Conservation (phyloP, 2,797 vertebrate species). For the Scomberomorus guttatus region DNA sequence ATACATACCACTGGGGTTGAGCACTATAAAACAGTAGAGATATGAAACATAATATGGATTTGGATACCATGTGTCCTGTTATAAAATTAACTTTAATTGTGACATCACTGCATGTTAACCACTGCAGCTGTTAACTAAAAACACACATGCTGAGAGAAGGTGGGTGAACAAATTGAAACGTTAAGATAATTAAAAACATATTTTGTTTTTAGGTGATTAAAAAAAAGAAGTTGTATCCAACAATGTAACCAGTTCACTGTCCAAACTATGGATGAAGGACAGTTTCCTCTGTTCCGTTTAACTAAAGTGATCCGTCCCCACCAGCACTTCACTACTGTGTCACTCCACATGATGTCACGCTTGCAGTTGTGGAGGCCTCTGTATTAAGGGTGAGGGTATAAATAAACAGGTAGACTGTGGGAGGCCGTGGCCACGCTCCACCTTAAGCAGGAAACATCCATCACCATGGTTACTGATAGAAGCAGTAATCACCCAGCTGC, state of each 20-base stretch:
- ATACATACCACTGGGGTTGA: background rate
- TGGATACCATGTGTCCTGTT: background rate
- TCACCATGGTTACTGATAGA: conserved; percentile 1
- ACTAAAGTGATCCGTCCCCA: background rate
- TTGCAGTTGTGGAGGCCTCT: background rate
- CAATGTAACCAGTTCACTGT: too few relatives aligned
- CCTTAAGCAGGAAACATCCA: background rate
- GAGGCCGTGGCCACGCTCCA: background rate
- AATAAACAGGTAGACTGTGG: background rate
- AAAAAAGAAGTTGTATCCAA: too few relatives aligned
- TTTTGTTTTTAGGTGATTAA: background rate
- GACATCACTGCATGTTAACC: background rate
- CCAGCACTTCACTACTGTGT: background rate
- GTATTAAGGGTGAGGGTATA: background rate
- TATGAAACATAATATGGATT: background rate
- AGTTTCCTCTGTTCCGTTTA: background rate
- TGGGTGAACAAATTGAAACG: background rate
- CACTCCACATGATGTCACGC: background rate
- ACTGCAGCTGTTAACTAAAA: background rate
- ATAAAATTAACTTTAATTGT: background rate
- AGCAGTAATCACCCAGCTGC: background rate
- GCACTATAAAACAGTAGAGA: background rate
- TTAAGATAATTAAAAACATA: background rate
- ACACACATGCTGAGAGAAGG: background rate
- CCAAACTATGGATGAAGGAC: too few relatives aligned